Evolutionary conservation across 2,888 invertebrate genomes (phyloP).

Genomic region (Gonocerus acuteangulatus): DNA sequence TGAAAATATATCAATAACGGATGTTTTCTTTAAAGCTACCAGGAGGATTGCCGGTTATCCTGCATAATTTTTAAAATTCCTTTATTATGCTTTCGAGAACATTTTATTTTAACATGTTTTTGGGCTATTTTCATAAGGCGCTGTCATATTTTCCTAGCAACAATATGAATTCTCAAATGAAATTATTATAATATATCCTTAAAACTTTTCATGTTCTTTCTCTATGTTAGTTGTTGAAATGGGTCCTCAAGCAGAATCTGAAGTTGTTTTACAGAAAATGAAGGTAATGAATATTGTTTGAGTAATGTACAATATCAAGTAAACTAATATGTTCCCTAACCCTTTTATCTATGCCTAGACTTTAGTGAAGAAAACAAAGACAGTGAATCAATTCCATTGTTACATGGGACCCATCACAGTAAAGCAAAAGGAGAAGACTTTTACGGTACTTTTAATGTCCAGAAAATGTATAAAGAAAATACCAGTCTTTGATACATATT

Average conservation of each 20-base stretch:
- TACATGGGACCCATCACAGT: not conserved
- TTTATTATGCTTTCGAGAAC: too few species aligned
- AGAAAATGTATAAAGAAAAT: not conserved
- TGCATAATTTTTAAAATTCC: too few species aligned
- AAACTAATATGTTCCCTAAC: not conserved
- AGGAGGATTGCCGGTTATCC: too few species aligned
- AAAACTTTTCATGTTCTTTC: too few species aligned
- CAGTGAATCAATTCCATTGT: not conserved
- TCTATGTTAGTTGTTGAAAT: not conserved
- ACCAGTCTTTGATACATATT: not conserved
- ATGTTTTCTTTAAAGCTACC: too few species aligned
- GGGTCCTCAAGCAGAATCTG: slow-evolving; percentile 1
- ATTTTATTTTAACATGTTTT: too few species aligned
- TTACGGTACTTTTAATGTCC: not conserved
- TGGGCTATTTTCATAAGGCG: too few species aligned
- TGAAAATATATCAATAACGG: too few species aligned
- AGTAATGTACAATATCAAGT: not conserved
- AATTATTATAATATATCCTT: too few species aligned
- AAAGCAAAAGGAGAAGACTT: not conserved
- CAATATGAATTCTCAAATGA: too few species aligned
- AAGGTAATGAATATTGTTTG: not conserved
- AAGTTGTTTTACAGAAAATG: not conserved
- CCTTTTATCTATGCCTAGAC: not conserved
- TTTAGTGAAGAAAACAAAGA: not conserved
- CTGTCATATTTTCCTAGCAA: too few species aligned